Conservation (phyloP, 2,888 invertebrate genomes). For the Resseliella maxima region DNA sequence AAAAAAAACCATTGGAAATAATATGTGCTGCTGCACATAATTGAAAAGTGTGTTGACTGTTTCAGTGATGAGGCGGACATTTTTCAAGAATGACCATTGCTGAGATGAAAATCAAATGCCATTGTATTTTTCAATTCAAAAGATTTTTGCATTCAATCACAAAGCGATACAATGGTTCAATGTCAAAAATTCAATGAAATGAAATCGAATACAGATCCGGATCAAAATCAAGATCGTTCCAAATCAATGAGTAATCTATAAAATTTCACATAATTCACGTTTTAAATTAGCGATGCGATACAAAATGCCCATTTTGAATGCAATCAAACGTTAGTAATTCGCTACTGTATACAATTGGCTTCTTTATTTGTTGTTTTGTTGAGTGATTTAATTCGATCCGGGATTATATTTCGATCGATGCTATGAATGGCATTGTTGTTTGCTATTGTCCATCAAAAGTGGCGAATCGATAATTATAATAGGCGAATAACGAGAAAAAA, state of each 20-base stretch:
- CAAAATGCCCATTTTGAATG: background rate
- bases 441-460: background rate
- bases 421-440: too few species aligned
- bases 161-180: background rate
- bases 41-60: background rate
- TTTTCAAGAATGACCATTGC: constrained; percentile 22
- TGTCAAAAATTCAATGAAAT: background rate
- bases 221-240: too few species aligned
- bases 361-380: constrained; percentile 44
- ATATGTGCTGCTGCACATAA: constrained; percentile 9
- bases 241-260: constrained; percentile 30
- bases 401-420: background rate
- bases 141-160: background rate
- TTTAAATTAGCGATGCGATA: constrained; percentile 6
- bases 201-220: constrained; percentile 11
- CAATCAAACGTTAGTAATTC: constrained; percentile 35
- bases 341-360: constrained; percentile 43
- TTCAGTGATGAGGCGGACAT: constrained; percentile 38
- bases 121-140: constrained; percentile 31
- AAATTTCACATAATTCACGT: constrained; percentile 53
- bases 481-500: background rate
- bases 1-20: background rate
- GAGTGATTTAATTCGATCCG: constrained; percentile 37
- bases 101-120: constrained; percentile 31
- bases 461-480: background rate